phyloP scores from a whole-genome alignment of 92 coral and sea anemone genomes.

The Montipora capitata region DNA sequence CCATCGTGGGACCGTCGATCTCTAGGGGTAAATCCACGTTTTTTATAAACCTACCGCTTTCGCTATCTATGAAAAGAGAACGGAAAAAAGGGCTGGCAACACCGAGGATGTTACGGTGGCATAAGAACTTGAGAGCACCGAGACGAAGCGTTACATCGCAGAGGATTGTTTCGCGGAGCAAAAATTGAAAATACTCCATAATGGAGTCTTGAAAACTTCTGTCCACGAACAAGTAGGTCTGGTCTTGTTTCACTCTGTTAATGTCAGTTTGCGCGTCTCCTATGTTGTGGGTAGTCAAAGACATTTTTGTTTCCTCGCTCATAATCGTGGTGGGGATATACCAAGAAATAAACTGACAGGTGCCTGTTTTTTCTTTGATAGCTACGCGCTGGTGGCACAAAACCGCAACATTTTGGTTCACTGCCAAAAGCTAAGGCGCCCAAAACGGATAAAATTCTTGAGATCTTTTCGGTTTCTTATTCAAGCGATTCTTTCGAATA shows the following conservation, averaged over 20 bases:
- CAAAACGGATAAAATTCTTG: no score
- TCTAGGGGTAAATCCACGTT: conserved; percentile 77
- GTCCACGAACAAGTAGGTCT: conserved; percentile 83
- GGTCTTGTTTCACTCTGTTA: conserved; percentile 61
- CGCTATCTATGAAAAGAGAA: conserved; percentile 81
- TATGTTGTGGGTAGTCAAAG: conserved; percentile 15
- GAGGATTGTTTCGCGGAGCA: conserved; percentile 75
- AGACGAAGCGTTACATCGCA: conserved; percentile 88
- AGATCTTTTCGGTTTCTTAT: no score
- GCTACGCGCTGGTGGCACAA: no score
- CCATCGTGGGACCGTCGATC: conserved; percentile 66
- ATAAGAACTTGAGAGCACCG: conserved; percentile 72
- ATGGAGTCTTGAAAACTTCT: conserved; percentile 66
- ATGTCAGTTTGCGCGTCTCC: conserved; percentile 72
- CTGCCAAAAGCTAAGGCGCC: no score
- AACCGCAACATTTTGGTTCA: no score
- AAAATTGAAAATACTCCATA: conserved; percentile 74
- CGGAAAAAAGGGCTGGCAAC: conserved; percentile 93
- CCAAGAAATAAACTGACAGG: no score
- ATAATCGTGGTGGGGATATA: no score
- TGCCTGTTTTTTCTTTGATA: no score
- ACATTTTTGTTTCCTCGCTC: not conserved
- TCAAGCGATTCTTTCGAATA: no score
- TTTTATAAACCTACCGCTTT: conserved; percentile 78
- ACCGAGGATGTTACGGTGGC: conserved; percentile 85